Conservation (phyloP, 2,113 vertebrate genomes). For the Menidia beryllina region DNA sequence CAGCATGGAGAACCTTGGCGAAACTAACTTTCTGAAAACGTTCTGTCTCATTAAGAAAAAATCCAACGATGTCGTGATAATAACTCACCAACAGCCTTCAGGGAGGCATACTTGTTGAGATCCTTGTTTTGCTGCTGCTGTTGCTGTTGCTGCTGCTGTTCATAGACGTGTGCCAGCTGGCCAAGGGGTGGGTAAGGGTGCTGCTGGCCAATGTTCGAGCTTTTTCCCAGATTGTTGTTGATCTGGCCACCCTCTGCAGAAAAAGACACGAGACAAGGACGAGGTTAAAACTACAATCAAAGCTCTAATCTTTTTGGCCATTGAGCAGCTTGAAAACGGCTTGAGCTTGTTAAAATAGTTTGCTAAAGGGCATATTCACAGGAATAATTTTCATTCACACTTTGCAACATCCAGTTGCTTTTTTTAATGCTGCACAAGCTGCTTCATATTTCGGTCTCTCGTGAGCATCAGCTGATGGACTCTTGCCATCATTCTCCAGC, state of each 20-base stretch:
- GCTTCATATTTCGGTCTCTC: neutral
- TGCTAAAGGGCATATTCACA: slow-evolving; percentile 7
- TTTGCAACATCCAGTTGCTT: neutral
- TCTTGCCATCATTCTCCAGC: slow-evolving; percentile 37
- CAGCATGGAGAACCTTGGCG: neutral
- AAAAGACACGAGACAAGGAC: slow-evolving; percentile 44
- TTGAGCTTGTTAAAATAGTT: neutral
- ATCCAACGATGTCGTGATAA: no score
- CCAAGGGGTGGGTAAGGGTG: slow-evolving; percentile 92
- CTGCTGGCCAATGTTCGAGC: slow-evolving; percentile 89
- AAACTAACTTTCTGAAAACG: neutral
- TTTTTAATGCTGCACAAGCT: neutral
- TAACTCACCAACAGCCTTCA: slow-evolving; percentile 96
- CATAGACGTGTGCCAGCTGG: slow-evolving; percentile 94
- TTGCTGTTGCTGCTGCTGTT: slow-evolving; percentile 91
- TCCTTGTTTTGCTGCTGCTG: slow-evolving; percentile 90
- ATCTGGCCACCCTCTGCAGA: slow-evolving; percentile 90
- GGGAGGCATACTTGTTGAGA: slow-evolving; percentile 95
- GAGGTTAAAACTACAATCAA: slow-evolving; percentile 32
- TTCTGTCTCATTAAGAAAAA: neutral
- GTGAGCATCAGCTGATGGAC: slow-evolving; percentile 5
- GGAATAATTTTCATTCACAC: neutral
- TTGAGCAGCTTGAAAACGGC: neutral
- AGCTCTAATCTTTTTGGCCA: neutral
- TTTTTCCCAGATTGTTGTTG: slow-evolving; percentile 89